phyloP scores from a whole-genome alignment of 2,113 vertebrate species.

The Dipodomys spectabilis region DNA sequence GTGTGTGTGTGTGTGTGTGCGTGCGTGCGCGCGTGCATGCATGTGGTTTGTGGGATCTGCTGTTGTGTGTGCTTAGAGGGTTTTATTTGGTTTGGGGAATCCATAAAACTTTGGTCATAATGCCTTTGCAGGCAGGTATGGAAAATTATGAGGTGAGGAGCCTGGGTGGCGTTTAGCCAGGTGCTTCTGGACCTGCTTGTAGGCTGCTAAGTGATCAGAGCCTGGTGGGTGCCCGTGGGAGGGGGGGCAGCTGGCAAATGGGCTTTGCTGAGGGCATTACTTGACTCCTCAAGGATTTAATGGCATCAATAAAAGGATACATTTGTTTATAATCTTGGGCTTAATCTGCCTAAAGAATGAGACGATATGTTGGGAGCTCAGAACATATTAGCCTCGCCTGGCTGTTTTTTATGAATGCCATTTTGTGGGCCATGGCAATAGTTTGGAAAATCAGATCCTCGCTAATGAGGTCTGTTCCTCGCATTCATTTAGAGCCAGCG shows the following conservation, averaged over 20 bases:
- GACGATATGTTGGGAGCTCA: background rate
- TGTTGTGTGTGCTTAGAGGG: background rate
- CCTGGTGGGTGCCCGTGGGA: background rate
- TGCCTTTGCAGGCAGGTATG: background rate
- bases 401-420: background rate
- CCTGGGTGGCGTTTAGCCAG: background rate
- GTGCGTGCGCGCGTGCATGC: background rate
- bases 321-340: background rate
- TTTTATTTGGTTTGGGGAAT: background rate
- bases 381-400: background rate
- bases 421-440: background rate
- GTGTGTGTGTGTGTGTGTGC: background rate
- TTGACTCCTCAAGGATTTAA: conserved; percentile 14
- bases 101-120: background rate
- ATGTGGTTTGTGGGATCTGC: background rate
- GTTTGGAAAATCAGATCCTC: background rate
- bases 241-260: no score
- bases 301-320: background rate
- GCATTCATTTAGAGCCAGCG: background rate
- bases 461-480: background rate
- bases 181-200: no score
- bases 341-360: conserved; percentile 54
- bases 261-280: background rate
- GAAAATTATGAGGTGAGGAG: background rate
- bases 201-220: fast-evolving